A percentile compares a stretch with the other conserved stretches of the same genome.
Conservation (phyloP, 2,113 vertebrate species). For the Ictidomys tridecemlineatus region DNA sequence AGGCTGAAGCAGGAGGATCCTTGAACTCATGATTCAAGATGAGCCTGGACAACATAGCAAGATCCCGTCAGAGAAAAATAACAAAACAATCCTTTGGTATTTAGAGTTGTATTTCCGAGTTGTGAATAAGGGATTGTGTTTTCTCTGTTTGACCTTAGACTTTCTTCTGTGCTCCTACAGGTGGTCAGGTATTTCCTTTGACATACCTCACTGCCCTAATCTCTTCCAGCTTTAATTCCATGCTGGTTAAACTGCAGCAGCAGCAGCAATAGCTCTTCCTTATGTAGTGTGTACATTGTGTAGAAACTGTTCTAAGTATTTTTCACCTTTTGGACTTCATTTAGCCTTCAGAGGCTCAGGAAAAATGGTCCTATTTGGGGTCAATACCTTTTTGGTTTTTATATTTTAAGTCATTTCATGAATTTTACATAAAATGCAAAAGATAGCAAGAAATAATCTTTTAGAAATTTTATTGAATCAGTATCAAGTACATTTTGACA, state of each 20-base stretch:
- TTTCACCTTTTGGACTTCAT: background rate
- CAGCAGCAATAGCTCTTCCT: background rate
- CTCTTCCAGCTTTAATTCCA: background rate
- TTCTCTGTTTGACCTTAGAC: background rate
- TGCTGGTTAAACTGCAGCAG: background rate
- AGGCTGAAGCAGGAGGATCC: background rate
- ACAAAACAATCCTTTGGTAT: background rate
- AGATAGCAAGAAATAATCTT: slow-evolving; percentile 28
- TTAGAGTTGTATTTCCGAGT: background rate
- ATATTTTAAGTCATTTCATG: background rate
- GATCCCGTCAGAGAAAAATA: background rate
- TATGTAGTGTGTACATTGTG: background rate
- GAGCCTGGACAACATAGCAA: background rate
- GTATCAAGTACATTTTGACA: slow-evolving; percentile 14
- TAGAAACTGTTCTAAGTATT: background rate
- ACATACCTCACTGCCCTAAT: background rate
- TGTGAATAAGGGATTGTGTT: background rate
- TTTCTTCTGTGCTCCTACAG: background rate
- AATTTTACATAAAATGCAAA: slow-evolving; percentile 28
- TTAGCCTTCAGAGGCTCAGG: background rate
- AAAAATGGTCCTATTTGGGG: background rate
- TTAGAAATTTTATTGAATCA: background rate
- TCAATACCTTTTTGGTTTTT: background rate
- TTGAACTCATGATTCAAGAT: too few species aligned
- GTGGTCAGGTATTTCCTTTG: background rate